phyloP scores from a whole-genome alignment of 2,888 invertebrate species.

The Drosophila merina region DNA sequence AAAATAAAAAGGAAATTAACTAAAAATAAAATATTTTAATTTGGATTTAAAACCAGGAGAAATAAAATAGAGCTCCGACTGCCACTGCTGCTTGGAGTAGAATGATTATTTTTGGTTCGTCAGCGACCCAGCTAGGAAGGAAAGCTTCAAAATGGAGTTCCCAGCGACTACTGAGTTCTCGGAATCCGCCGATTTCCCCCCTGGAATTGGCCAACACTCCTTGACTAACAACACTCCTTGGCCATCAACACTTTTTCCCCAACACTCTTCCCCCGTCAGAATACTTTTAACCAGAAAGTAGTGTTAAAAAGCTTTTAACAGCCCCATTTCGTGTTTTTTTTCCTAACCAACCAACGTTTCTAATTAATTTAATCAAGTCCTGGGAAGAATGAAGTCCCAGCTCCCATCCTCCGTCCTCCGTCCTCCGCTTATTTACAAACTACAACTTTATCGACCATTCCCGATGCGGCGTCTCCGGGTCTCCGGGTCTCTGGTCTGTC shows the following conservation, averaged over 20 bases:
- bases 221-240: neutral
- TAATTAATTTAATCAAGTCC: neutral
- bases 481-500: neutral
- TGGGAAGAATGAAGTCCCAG: too few species aligned
- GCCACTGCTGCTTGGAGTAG: neutral
- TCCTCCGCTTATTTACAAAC: neutral
- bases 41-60: neutral
- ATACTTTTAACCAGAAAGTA: too few species aligned
- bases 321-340: neutral
- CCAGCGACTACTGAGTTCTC: too few species aligned
- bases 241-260: neutral
- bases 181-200: too few species aligned
- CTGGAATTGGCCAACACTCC: neutral
- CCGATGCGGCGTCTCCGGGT: too few species aligned
- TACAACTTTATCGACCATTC: conserved; percentile 1
- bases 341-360: neutral
- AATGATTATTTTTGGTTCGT: neutral
- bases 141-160: too few species aligned
- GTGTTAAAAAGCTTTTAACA: too few species aligned
- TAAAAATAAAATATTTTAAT: too few species aligned
- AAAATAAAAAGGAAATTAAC: too few species aligned
- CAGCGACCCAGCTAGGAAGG: neutral
- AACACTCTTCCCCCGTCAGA: too few species aligned
- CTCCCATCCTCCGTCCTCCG: neutral
- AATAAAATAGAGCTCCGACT: neutral